A percentile compares a stretch with the other conserved stretches of the same genome.
phyloP scores from a whole-genome alignment of 1,140 invertebrate genomes.

The Metaphire vulgaris region DNA sequence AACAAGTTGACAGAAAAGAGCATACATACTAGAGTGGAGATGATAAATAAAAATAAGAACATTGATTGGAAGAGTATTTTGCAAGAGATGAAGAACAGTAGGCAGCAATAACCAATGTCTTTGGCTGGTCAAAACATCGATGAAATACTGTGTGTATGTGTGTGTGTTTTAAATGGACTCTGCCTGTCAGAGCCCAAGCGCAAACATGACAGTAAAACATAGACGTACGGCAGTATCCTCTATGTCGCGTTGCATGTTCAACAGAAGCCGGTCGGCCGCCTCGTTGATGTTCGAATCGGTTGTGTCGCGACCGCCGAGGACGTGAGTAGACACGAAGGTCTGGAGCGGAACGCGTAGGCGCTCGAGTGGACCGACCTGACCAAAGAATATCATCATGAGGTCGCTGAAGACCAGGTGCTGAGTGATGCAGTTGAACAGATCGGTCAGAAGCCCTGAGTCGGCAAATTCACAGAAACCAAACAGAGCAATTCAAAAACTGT shows the following conservation, averaged over 20 bases:
- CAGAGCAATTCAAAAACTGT: slow-evolving; percentile 10
- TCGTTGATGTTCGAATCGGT: slow-evolving; percentile 39
- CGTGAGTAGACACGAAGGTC: slow-evolving; percentile 40
- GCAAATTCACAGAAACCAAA: slow-evolving; percentile 13
- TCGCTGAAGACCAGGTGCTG: slow-evolving; percentile 52
- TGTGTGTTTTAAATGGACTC: too few species aligned
- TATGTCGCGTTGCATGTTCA: slow-evolving; percentile 34
- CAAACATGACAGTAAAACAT: too few species aligned
- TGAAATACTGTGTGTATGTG: too few species aligned
- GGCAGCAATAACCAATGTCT: too few species aligned
- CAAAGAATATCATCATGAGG: slow-evolving; percentile 51
- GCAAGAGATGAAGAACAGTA: background rate
- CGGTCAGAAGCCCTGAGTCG: slow-evolving; percentile 42
- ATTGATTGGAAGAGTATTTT: background rate
- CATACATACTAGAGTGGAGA: slow-evolving; percentile 1
- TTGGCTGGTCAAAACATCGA: too few species aligned
- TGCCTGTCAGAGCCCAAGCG: too few species aligned
- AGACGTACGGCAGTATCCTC: slow-evolving; percentile 31
- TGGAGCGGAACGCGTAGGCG: slow-evolving; percentile 39
- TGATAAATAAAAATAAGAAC: background rate
- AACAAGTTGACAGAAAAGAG: too few species aligned
- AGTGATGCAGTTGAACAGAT: slow-evolving; percentile 41
- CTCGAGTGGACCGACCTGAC: slow-evolving; percentile 43
- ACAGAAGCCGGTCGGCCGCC: slow-evolving; percentile 33
- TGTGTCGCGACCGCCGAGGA: slow-evolving; percentile 39